Evolutionary conservation across 2,113 vertebrate genomes (phyloP).

Genomic region (Triplophysa tibetana): DNA sequence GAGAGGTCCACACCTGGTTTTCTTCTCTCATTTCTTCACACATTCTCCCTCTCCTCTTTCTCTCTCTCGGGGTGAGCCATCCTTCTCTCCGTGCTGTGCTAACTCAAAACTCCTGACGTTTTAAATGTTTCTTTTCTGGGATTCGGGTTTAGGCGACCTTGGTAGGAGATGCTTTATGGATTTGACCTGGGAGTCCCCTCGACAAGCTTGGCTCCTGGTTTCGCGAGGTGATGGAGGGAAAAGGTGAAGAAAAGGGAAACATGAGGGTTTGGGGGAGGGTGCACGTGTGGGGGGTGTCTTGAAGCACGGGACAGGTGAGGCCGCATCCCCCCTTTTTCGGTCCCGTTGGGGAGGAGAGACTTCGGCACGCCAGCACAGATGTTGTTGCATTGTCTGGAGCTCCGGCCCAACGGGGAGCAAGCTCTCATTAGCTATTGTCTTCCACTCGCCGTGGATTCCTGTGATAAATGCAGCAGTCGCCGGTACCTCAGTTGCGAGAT

Average conservation of each 20-base stretch:
- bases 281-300: conserved; percentile 45
- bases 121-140: conserved; percentile 65
- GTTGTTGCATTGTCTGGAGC: conserved; percentile 74
- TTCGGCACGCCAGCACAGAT: conserved; percentile 70
- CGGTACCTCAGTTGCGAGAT: not conserved
- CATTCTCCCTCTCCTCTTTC: conserved; percentile 15
- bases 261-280: conserved; percentile 21
- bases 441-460: conserved; percentile 63
- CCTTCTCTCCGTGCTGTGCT: conserved; percentile 59
- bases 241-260: conserved; percentile 38
- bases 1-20: conserved; percentile 69
- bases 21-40: conserved; percentile 1
- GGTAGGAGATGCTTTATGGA: conserved; percentile 61
- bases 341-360: conserved; percentile 59
- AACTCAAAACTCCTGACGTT: conserved; percentile 70
- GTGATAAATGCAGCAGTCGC: conserved; percentile 68
- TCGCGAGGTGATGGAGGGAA: conserved; percentile 62
- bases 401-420: conserved; percentile 69
- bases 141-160: conserved; percentile 59
- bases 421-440: conserved; percentile 72
- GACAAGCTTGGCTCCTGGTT: conserved; percentile 48
- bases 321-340: conserved; percentile 43
- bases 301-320: conserved; percentile 68
- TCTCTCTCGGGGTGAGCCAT: conserved; percentile 58
- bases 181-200: conserved; percentile 52